Percentiles rank a stretch among this genome's conserved stretches.
These are phyloP conservation scores for Actenoides lindsayi DNA, from an alignment of 2,113 vertebrate genomes.

Conservation along the genomic window DNA sequence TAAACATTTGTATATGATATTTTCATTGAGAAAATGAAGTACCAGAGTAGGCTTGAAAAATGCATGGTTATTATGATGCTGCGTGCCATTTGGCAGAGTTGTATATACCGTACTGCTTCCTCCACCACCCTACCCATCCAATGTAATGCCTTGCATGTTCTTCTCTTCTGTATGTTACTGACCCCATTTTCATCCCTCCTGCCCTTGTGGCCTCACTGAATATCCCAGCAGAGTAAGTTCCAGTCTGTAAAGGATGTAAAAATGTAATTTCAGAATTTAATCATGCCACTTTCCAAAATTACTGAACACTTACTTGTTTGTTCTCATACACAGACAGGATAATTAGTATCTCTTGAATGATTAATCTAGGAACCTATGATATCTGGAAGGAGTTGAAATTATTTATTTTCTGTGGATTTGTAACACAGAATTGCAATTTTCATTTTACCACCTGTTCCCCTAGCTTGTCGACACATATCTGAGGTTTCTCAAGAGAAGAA, in stretches of 20 bases:
- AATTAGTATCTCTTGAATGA: constrained; percentile 48
- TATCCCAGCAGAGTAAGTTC: background rate
- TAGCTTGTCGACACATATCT: background rate
- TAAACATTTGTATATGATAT: background rate
- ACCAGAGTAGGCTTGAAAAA: background rate
- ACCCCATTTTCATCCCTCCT: background rate
- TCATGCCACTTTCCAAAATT: constrained; percentile 40
- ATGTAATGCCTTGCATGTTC: background rate
- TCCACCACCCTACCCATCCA: accelerated
- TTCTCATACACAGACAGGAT: constrained; percentile 17
- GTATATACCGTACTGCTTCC: background rate
- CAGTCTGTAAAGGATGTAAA: background rate
- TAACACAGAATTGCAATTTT: background rate
- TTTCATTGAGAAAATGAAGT: background rate
- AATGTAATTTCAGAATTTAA: constrained; percentile 35
- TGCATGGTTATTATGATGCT: background rate
- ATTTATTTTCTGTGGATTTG: constrained; percentile 15
- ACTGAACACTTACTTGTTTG: constrained; percentile 40
- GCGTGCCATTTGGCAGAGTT: background rate
- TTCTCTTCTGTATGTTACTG: background rate
- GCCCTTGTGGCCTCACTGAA: background rate
- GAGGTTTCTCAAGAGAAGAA: background rate
- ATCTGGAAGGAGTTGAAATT: constrained; percentile 12
- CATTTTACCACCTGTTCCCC: background rate
- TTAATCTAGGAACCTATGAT: constrained; percentile 1